Evolutionary conservation across 2,888 invertebrate genomes (phyloP).

Genomic region (Hypomecis punctinalis): DNA sequence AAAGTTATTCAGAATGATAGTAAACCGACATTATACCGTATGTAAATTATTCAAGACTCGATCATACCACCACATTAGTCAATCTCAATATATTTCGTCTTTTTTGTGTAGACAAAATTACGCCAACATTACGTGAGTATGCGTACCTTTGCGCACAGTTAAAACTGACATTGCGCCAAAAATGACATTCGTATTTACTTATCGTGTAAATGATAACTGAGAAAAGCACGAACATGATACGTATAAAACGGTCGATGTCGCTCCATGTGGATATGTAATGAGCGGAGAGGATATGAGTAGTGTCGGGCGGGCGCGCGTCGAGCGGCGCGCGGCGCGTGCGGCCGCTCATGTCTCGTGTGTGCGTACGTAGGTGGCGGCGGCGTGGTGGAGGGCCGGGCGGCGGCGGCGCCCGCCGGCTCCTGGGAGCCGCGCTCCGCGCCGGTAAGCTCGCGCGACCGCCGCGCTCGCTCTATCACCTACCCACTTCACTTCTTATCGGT

Average conservation of each 20-base stretch:
- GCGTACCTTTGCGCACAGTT: background rate
- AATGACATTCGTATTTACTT: constrained; percentile 11
- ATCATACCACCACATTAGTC: too few species aligned
- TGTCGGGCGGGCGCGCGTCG: background rate
- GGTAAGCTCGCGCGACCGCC: constrained; percentile 76
- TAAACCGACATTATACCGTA: too few species aligned
- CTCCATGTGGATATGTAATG: background rate
- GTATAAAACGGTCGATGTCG: background rate
- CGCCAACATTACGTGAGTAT: background rate
- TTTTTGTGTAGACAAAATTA: background rate
- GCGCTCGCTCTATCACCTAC: constrained; percentile 68
- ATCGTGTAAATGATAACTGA: background rate
- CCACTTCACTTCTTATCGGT: constrained; percentile 76
- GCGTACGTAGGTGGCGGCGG: constrained; percentile 82
- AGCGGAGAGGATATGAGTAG: background rate
- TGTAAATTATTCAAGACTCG: too few species aligned
- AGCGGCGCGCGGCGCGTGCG: background rate
- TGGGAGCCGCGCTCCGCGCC: constrained; percentile 78
- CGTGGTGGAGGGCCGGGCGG: constrained; percentile 73
- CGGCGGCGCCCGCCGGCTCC: constrained; percentile 67
- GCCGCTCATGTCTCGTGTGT: constrained; percentile 73
- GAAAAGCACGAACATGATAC: background rate
- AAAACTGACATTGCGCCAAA: background rate
- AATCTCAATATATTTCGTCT: too few species aligned
- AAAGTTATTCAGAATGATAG: too few species aligned